Conservation (phyloP, 2,888 invertebrate species). For the Drosophila tanythrix region DNA sequence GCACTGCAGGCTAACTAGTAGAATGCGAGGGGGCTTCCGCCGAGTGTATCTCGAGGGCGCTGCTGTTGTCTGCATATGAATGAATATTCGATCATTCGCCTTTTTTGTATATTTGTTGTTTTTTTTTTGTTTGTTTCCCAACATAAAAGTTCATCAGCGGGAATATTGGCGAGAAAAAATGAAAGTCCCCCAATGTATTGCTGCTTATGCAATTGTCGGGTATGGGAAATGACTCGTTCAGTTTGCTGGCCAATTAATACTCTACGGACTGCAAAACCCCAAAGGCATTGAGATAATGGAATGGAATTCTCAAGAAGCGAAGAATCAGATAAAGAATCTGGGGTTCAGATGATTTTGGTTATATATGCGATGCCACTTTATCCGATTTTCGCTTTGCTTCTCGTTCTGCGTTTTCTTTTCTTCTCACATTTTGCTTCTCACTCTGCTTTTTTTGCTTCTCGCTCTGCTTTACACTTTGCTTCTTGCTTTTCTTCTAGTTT, state of each 20-base stretch:
- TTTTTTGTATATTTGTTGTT: slow-evolving; percentile 37
- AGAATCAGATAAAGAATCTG: not conserved
- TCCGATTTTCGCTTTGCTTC: no score
- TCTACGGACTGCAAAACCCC: not conserved
- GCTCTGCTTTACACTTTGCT: not conserved
- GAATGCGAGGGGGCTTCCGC: not conserved
- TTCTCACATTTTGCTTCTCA: not conserved
- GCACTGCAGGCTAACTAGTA: slow-evolving; percentile 59
- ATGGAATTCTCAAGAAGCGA: not conserved
- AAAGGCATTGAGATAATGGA: not conserved
- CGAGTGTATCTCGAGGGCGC: slow-evolving; percentile 28
- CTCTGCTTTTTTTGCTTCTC: not conserved
- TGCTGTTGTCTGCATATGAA: slow-evolving; percentile 74
- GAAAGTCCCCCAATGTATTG: slow-evolving; percentile 58
- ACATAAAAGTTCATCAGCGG: slow-evolving; percentile 76
- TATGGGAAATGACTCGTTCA: slow-evolving; percentile 15
- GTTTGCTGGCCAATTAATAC: slow-evolving; percentile 20
- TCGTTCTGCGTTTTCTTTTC: not conserved
- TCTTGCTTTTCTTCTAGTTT: not conserved
- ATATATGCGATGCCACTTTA: not conserved
- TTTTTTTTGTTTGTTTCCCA: slow-evolving; percentile 45
- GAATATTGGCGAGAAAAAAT: slow-evolving; percentile 74
- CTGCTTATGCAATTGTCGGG: slow-evolving; percentile 28
- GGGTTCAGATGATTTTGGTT: not conserved
- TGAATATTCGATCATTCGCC: slow-evolving; percentile 75